Evolutionary conservation across 2,113 vertebrate species (phyloP).

Genomic region (Plotosus lineatus): DNA sequence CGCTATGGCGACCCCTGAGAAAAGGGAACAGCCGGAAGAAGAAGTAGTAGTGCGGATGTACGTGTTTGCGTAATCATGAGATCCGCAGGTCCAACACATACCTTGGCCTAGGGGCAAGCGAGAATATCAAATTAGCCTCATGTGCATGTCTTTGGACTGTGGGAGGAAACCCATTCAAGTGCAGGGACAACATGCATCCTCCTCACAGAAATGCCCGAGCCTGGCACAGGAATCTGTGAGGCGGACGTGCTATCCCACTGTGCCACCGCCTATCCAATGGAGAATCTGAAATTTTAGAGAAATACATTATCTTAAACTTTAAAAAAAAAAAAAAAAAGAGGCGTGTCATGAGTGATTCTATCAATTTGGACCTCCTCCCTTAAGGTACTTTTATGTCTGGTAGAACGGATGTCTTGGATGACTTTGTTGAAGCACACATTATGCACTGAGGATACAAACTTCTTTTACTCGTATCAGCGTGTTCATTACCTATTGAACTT

Average conservation of each 20-base stretch:
- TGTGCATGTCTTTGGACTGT: too few relatives aligned
- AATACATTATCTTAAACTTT: neutral
- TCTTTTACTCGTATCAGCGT: neutral
- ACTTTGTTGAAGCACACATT: neutral
- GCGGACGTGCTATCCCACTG: too few relatives aligned
- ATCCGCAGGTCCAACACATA: too few relatives aligned
- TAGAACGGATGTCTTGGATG: neutral
- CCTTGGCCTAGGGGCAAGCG: too few relatives aligned
- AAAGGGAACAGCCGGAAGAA: too few relatives aligned
- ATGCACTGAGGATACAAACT: neutral
- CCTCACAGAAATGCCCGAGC: too few relatives aligned
- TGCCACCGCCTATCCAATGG: too few relatives aligned
- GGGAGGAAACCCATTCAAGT: too few relatives aligned
- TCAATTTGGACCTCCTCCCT: neutral
- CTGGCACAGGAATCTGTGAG: too few relatives aligned
- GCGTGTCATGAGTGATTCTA: neutral
- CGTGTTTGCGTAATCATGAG: neutral
- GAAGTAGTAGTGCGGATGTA: slow-evolving; percentile 20
- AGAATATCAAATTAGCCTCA: too few relatives aligned
- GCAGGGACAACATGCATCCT: too few relatives aligned
- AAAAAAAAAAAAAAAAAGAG: neutral
- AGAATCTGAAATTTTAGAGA: neutral
- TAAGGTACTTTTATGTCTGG: neutral
- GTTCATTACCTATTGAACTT: neutral
- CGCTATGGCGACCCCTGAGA: too few relatives aligned